These are phyloP conservation scores for Dicaeum eximium DNA, from an alignment of 2,113 vertebrate species.

Conservation along the genomic window DNA sequence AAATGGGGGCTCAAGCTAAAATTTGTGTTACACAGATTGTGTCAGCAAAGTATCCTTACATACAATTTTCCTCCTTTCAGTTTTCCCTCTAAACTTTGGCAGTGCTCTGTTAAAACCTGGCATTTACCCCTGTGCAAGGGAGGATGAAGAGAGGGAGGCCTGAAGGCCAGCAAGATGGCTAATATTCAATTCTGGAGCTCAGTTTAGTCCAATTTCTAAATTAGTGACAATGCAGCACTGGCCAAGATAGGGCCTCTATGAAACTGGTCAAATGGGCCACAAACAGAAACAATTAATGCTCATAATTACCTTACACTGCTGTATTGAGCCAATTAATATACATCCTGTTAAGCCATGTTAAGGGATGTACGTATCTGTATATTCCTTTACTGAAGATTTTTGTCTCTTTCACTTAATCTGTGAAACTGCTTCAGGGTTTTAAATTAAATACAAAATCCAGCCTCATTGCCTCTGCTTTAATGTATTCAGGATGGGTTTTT, in stretches of 20 bases:
- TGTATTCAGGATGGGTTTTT: neutral
- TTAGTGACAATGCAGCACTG: neutral
- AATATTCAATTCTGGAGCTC: neutral
- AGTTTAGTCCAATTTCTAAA: neutral
- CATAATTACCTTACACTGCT: neutral
- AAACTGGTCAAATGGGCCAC: neutral
- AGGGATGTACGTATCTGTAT: too few relatives aligned
- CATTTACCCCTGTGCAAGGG: neutral
- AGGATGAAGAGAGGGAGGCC: neutral
- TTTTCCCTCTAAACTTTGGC: neutral
- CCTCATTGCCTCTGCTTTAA: neutral
- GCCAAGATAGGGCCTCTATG: neutral
- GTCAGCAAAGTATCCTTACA: neutral
- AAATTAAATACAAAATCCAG: neutral
- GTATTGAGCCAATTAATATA: neutral
- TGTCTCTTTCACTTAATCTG: neutral
- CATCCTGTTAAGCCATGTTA: neutral
- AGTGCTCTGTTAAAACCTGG: neutral
- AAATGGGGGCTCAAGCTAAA: neutral
- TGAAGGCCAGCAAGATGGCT: neutral
- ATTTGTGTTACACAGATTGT: neutral
- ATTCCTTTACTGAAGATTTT: neutral
- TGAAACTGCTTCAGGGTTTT: neutral
- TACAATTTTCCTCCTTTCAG: neutral
- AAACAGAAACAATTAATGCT: neutral